Percentiles rank a stretch among this genome's conserved stretches.
These are phyloP conservation scores for Aptenodytes forsteri DNA, from an alignment of 2,113 vertebrate species.

Conservation along the genomic window DNA sequence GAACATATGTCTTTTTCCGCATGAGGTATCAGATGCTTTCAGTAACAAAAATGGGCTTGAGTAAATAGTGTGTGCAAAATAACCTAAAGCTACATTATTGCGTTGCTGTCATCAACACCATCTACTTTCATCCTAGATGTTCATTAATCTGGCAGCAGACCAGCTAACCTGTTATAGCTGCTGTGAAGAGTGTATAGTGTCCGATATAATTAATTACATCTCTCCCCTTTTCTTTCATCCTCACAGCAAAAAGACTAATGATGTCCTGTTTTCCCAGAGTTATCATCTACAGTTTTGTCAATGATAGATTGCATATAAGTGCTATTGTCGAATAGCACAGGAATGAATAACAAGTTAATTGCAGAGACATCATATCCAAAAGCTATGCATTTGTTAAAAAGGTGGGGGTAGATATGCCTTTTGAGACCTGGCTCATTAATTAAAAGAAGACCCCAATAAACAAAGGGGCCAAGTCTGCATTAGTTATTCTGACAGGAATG, in stretches of 20 bases:
- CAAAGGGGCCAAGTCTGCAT: neutral
- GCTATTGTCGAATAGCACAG: neutral
- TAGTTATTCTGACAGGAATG: neutral
- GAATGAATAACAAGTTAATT: neutral
- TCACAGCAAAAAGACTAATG: neutral
- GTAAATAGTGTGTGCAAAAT: neutral
- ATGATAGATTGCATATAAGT: neutral
- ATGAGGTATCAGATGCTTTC: neutral
- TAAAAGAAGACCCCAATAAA: neutral
- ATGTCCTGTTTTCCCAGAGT: neutral
- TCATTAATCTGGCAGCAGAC: neutral
- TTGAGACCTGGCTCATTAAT: neutral
- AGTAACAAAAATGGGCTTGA: neutral
- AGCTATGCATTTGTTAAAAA: neutral
- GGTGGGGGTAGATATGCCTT: neutral
- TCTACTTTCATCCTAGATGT: neutral
- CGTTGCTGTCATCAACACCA: neutral
- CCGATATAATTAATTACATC: neutral
- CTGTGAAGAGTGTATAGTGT: neutral
- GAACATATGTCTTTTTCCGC: neutral
- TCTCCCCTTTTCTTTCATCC: neutral
- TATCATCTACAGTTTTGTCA: neutral
- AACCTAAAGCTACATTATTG: neutral
- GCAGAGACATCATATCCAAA: neutral
- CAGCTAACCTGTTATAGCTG: neutral